Base-by-base conservation (phyloP, 2,797 vertebrate genomes). In the Coreius guichenoti region DNA sequence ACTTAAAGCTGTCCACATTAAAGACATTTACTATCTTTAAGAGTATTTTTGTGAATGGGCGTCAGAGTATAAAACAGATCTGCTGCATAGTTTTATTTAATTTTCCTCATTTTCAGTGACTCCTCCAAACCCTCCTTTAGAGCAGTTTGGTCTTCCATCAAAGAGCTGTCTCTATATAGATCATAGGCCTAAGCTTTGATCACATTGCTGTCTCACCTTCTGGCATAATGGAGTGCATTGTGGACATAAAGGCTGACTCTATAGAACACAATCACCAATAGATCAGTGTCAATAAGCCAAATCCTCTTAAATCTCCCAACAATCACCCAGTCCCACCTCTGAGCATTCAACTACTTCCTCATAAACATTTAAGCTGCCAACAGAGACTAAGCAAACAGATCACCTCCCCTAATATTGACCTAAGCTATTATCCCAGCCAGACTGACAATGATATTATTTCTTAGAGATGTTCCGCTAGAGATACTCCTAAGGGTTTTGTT, bases 211-310 rank as follows among this genome's bases (percentile, higher is more conserved):
- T 76, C 70, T 68, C 31, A 63, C 63, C 80, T 76, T 56, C 63
- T 70, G 63, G 29, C 29, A 84, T 87, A 84, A 87, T 70, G 73
- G 82, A 80, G 86, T 51, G 70, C 61, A 74, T 80, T 54, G 80
- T 78, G 67, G 67, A 49, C 83, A 26, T 74, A 51, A 61, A 77
- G 36, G 85, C 79, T 68, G 29, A 82, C 61, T 83, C 65, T 86
- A 83, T 83, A 82, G 77, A 84, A 83, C 80, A 65, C 80, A 84
- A 75, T 87, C 67, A 49, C 29, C 78, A 63, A 86, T 85, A 56
- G 82, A 86, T 89, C 89, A 89, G 80, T 84, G 81, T 90, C 86
- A 88, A 88, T 87, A 89, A 87, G 73, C 68, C 76, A 83, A 90
- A 91, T 89, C 85, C 86, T 77, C 76, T 83, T 73, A 89, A 87